Evolutionary conservation across 2,113 vertebrate genomes (phyloP).

Genomic region (Python bivittatus): DNA sequence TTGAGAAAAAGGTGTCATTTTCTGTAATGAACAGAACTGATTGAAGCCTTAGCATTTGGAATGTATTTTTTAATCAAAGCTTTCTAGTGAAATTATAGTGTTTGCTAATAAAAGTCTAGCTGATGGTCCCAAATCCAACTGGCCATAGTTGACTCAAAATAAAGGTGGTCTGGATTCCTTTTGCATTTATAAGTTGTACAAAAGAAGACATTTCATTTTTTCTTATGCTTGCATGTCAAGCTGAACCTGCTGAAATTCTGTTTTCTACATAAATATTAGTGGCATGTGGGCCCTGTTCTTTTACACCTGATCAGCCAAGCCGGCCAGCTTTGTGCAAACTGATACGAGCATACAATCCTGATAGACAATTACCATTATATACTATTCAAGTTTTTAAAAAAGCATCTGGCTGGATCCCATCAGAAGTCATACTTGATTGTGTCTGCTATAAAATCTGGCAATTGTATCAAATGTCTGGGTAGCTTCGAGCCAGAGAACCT

Average conservation of each 20-base stretch:
- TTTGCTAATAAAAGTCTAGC: background rate
- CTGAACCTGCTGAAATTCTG: background rate
- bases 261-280: background rate
- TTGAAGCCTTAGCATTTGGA: conserved; percentile 40
- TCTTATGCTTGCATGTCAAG: background rate
- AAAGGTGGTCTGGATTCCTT: background rate
- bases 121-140: background rate
- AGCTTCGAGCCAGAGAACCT: too few species aligned
- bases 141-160: background rate
- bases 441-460: too few species aligned
- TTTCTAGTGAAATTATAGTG: conserved; percentile 33
- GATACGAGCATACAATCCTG: background rate
- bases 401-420: background rate
- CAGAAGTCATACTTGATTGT: background rate
- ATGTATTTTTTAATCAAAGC: conserved; percentile 1
- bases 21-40: conserved; percentile 43
- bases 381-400: background rate
- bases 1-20: conserved; percentile 49
- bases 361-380: background rate
- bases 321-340: background rate
- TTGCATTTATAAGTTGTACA: background rate
- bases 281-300: background rate
- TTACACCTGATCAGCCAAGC: background rate
- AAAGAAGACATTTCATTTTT: background rate
- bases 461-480: too few species aligned